phyloP scores from a whole-genome alignment of 2,888 invertebrate genomes.

The Orgyia antiqua region DNA sequence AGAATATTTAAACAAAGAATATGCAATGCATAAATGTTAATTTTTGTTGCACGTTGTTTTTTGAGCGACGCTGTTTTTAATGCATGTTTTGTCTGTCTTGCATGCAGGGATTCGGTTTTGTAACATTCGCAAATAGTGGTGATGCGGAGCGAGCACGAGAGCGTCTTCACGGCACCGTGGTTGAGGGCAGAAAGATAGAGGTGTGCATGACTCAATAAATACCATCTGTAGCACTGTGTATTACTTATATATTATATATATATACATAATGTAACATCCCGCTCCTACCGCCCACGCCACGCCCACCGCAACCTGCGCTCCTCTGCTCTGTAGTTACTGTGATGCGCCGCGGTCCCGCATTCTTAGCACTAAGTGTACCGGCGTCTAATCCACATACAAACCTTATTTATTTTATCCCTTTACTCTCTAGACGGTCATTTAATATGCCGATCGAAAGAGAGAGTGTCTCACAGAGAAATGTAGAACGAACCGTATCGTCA shows the following conservation, averaged over 20 bases:
- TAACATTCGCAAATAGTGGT: conserved; percentile 99
- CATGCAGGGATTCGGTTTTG: conserved; percentile 99
- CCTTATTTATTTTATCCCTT: conserved; percentile 80
- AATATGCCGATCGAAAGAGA: conserved; percentile 79
- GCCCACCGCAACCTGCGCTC: conserved; percentile 74
- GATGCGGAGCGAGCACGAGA: conserved; percentile 99
- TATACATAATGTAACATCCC: conserved; percentile 81
- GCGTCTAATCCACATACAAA: conserved; percentile 71
- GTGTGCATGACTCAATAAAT: conserved; percentile 94
- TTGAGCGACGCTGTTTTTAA: conserved; percentile 90
- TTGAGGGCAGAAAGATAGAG: conserved; percentile 99
- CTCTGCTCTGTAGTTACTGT: conserved; percentile 78
- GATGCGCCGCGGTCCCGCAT: conserved; percentile 57
- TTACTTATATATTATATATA: no score
- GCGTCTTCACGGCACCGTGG: conserved; percentile 99
- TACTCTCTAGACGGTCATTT: conserved; percentile 84
- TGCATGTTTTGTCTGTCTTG: conserved; percentile 97
- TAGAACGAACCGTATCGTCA: conserved; percentile 77
- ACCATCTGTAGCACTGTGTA: conserved; percentile 79
- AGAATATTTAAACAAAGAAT: conserved; percentile 70
- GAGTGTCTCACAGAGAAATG: conserved; percentile 77
- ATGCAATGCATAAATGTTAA: conserved; percentile 81
- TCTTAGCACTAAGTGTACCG: conserved; percentile 71
- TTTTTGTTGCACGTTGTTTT: conserved; percentile 88
- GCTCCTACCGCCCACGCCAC: conserved; percentile 72